These are phyloP conservation scores for Acronicta alni DNA, from an alignment of 2,888 invertebrate species.

Conservation along the genomic window DNA sequence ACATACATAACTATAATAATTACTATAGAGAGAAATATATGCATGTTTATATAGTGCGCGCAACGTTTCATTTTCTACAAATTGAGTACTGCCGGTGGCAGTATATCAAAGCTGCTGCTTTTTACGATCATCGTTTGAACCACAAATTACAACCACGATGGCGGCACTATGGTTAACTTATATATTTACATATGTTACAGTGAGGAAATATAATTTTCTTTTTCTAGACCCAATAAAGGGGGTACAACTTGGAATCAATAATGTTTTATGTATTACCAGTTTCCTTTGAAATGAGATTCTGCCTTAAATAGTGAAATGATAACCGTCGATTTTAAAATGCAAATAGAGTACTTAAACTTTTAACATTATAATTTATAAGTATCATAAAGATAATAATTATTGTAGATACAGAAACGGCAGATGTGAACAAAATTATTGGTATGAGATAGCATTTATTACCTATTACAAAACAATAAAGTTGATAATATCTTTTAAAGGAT, in stretches of 20 bases:
- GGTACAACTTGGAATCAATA: no score
- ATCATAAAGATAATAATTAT: no score
- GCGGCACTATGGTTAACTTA: constrained; percentile 43
- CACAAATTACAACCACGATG: constrained; percentile 63
- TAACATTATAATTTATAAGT: no score
- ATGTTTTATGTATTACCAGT: no score
- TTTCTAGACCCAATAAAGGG: no score
- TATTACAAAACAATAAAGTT: no score
- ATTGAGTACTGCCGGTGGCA: constrained; percentile 11
- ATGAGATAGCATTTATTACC: no score
- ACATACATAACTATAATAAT: not conserved
- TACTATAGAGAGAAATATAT: not conserved
- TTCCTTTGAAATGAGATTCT: not conserved
- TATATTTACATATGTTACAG: constrained; percentile 42
- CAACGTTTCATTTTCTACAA: not conserved
- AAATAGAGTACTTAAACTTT: no score
- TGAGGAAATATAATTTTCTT: constrained; percentile 7
- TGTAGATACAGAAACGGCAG: no score
- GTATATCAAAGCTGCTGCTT: constrained; percentile 69
- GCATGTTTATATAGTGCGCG: not conserved
- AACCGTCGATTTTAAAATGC: no score
- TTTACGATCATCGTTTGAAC: constrained; percentile 65
- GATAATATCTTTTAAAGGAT: not conserved
- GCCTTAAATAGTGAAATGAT: no score
- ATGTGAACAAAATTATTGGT: no score